Evolutionary conservation across 30 jellyfish, hydroid and myxozoan species (phyloP), one percentile per base, ranked within the genome.

Genomic region (Aurelia aurita complex sp. Pacific): DNA sequence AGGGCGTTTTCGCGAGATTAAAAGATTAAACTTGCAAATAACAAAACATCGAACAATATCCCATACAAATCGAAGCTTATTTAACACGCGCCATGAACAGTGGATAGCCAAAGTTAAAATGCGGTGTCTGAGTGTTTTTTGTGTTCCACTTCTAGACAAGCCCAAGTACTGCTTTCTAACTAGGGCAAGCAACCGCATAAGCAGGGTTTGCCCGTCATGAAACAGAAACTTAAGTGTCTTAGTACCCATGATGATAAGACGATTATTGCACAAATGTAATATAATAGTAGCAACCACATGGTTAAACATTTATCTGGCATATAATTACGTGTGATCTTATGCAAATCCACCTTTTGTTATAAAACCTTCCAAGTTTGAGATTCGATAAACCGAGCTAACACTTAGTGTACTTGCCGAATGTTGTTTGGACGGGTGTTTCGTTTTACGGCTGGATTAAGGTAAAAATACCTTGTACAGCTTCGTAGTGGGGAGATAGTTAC

Each of bases 261-360:
- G 54, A 46, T 46, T 46, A 46, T 0, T 46, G 9, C 52, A 40
- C 52, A 6, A 1, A 40, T 40, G 57, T 46, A 9, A 46, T 46
- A 46, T 43, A 43, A 43, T 43, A 43, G 54, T 1, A 43, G 63
- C 36, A 71, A 38, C 60, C 67, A 53, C 64, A 38, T 62, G 85
- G 34, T 75, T 54, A 57, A 46, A 19, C 50, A 19, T n/a, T 51
- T 75, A 51, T 46, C 57, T 46, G 57, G 57, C 57, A 46, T 46
- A 46, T 46, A 75, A 75, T 35, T 43, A 23, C 2, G 29, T 61
- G 55, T 14, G 81, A 71, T 55, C 81, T 71, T 71, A 13, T 8
- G 42, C 43, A 75, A 38, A 75, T 75, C 51, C 12, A 8, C 8
- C 57, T 7, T 46, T 46, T 46, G 57, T 46, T n/a, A n/a, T 33